Evolutionary conservation across 92 coral and sea anemone genomes (phyloP).

Genomic region (Meandrina meandrites): DNA sequence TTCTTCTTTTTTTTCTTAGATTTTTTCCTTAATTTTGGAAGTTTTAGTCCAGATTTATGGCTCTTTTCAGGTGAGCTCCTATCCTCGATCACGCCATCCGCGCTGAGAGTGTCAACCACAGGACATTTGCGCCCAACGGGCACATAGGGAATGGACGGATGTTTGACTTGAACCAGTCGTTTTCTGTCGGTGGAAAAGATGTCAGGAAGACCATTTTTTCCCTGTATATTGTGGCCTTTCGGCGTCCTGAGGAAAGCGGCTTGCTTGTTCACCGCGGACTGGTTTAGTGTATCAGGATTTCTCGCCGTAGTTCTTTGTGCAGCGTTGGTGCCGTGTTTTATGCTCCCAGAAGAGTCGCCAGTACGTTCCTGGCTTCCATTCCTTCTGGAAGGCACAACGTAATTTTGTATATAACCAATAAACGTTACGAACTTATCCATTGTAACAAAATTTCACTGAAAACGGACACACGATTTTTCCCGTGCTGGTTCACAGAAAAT

Average conservation of each 20-base stretch:
- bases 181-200: conserved; percentile 22
- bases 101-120: too few species aligned
- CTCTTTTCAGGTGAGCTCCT: neutral
- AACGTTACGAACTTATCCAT: conserved; percentile 26
- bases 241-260: neutral
- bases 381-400: conserved; percentile 1
- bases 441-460: neutral
- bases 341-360: neutral
- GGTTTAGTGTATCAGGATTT: neutral
- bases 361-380: neutral
- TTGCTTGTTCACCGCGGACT: neutral
- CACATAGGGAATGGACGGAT: neutral
- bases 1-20: conserved; percentile 11
- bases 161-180: conserved; percentile 15
- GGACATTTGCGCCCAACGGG: neutral
- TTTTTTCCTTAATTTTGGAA: neutral
- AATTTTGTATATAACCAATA: conserved; percentile 20
- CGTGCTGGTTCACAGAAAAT: neutral
- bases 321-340: neutral
- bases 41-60: neutral
- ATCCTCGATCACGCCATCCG: neutral
- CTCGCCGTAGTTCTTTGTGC: neutral
- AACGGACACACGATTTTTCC: neutral
- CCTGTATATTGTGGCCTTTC: neutral
- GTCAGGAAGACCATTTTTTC: conserved; percentile 17